Evolutionary conservation across 2,888 invertebrate genomes (phyloP), one percentile per base, ranked within the genome.

Genomic region (Melipona beecheii): DNA sequence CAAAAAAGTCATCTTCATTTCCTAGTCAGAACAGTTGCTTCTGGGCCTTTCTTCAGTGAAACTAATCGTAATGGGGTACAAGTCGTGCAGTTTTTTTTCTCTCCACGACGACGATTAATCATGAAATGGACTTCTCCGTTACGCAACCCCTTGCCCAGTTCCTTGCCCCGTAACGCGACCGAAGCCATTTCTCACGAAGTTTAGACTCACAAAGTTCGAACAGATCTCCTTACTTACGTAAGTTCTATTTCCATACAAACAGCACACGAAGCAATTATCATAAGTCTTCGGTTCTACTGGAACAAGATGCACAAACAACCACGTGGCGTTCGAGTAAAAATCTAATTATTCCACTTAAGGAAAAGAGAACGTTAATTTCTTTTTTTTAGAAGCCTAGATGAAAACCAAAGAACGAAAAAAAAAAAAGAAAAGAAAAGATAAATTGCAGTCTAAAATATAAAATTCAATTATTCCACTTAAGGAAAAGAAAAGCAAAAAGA

Each of bases 211-310:
- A 50, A 62, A 64, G 83, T 74, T 81, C 74, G 49, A 58, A 64
- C 31, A 64, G 13, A 64, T 64, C 13, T 31, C 31, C 62, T 64
- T 64, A 64, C 64, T 31, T 43, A 43, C 43, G 9, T 43, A 43
- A 43, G 43, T 43, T 43, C 43, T 36, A 70, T 82, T 80, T 71
- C 70, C 84, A 76, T 75, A 66, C 78, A 62, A 75, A 27, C 52
- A 54, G 49, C 75, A 74, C 60, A 31, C 1, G 43, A 49, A 60
- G 13, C 68, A 78, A 78, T 86, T 86, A 77, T 65, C 66, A n/a
- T 79, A 82, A 50, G 65, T 60, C 64, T 62, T 50, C 27, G n/a
- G 6, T n/a, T 13, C 21, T 24, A n/a, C 56, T 43, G 49, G 49
- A 58, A 75, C 15, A 27, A 31, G 19, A 52, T 24, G n/a, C 27